phyloP scores from a whole-genome alignment of 2,797 vertebrate genomes.

The Poecile montanus region DNA sequence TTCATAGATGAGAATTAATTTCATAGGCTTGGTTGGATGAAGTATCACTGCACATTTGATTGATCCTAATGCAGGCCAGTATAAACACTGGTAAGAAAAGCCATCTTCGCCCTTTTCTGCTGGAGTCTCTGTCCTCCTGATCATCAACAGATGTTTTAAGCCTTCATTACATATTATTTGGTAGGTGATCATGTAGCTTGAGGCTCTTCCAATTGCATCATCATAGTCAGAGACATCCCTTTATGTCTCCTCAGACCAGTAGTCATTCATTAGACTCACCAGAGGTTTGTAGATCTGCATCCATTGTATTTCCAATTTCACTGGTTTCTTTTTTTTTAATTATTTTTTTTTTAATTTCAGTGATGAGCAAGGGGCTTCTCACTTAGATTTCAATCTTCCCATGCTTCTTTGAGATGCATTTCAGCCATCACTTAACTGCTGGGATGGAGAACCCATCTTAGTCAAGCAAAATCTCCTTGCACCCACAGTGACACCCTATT shows the following conservation, averaged over 20 bases:
- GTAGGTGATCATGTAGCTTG: neutral
- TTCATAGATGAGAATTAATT: neutral
- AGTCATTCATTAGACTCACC: neutral
- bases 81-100: neutral
- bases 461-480: neutral
- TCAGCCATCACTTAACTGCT: neutral
- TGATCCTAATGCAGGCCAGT: neutral
- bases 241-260: neutral
- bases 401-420: neutral
- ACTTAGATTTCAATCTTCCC: neutral
- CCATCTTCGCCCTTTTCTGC: neutral
- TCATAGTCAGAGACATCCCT: neutral
- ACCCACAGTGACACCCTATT: neutral
- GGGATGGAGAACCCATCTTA: neutral
- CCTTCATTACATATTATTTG: neutral
- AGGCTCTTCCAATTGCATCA: neutral
- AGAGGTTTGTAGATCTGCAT: neutral
- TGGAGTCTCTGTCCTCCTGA: neutral
- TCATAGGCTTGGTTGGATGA: neutral
- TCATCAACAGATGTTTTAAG: neutral
- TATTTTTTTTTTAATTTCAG: neutral
- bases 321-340: rapidly evolving
- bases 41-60: neutral
- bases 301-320: neutral
- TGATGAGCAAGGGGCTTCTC: rapidly evolving